Evolutionary conservation across 2,888 invertebrate species (phyloP).

Genomic region (Ceriagrion tenellum): DNA sequence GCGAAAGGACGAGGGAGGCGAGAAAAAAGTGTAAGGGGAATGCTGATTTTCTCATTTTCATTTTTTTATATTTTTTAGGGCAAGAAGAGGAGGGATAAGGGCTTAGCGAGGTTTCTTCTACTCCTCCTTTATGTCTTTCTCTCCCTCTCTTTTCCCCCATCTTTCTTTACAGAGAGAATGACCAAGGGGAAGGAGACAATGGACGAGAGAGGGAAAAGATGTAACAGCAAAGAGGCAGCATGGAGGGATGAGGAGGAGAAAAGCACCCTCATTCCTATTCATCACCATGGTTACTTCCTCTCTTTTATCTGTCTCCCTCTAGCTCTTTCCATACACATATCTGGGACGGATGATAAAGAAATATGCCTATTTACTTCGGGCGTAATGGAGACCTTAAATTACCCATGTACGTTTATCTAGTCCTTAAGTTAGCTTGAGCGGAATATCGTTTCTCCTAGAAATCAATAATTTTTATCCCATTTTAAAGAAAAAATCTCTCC

Average conservation of each 20-base stretch:
- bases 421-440: too few species aligned
- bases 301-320: neutral
- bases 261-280: slow-evolving; percentile 1
- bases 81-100: neutral
- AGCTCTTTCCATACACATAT: too few species aligned
- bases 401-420: too few species aligned
- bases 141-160: neutral
- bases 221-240: neutral
- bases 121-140: too few species aligned
- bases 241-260: neutral
- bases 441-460: too few species aligned
- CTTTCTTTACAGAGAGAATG: neutral
- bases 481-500: too few species aligned
- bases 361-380: too few species aligned
- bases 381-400: too few species aligned
- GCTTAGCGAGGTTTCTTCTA: neutral
- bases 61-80: neutral
- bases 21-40: neutral
- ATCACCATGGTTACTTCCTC: neutral
- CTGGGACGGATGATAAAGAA: too few species aligned
- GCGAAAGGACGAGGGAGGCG: neutral
- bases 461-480: too few species aligned
- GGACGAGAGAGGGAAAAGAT: neutral
- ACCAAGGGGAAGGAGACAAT: neutral
- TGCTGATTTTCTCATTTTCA: neutral